Conservation (phyloP, 2,888 invertebrate species). For the Exephanes ischioxanthus region DNA sequence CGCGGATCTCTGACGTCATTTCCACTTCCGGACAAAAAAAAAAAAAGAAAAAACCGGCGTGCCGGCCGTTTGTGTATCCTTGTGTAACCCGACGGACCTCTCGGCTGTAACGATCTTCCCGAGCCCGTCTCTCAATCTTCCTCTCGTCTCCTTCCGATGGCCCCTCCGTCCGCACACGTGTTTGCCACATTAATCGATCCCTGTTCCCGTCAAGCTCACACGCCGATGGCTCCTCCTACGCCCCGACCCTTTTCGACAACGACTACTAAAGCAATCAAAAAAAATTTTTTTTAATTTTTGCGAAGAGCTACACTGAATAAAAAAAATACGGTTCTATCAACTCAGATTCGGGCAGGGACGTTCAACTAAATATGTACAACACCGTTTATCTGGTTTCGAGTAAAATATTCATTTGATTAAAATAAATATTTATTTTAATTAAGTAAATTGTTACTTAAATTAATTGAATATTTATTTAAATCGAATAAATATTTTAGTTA, state of each 20-base stretch:
- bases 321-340: too few species aligned
- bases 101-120: constrained; percentile 36
- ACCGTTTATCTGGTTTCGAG: background rate
- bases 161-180: constrained; percentile 68
- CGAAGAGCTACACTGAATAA: background rate
- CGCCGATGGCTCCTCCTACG: background rate
- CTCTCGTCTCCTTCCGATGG: background rate
- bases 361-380: too few species aligned
- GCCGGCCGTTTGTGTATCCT: constrained; percentile 67
- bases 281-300: constrained; percentile 56
- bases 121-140: constrained; percentile 55
- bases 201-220: constrained; percentile 40
- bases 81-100: constrained; percentile 46
- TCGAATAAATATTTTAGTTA: too few species aligned
- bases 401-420: too few species aligned
- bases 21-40: constrained; percentile 64
- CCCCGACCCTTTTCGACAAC: background rate
- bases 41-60: constrained; percentile 57
- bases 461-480: too few species aligned
- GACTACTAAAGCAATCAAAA: constrained; percentile 9
- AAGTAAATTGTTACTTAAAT: too few species aligned
- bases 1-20: constrained; percentile 68
- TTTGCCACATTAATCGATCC: constrained; percentile 70
- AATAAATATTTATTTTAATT: too few species aligned
- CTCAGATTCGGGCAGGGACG: too few species aligned